Percentiles rank a stretch among this genome's conserved stretches.
Evolutionary conservation across 1,140 invertebrate genomes (phyloP).

Genomic region (Leptinotarsa texana): DNA sequence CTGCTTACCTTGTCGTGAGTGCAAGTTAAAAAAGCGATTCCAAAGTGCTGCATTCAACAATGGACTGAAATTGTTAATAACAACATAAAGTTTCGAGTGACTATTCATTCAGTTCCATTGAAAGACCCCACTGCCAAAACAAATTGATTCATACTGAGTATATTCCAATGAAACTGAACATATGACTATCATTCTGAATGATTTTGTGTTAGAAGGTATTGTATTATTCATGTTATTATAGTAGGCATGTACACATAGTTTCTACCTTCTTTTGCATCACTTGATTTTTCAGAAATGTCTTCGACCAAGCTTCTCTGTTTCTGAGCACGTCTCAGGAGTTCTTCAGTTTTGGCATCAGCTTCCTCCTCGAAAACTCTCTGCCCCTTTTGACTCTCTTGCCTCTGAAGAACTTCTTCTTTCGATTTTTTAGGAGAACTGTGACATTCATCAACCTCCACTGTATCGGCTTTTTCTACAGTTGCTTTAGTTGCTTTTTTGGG

Average conservation of each 20-base stretch:
- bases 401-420: slow-evolving; percentile 54
- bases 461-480: slow-evolving; percentile 32
- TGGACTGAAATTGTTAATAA: not conserved
- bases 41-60: not conserved
- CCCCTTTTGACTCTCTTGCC: slow-evolving; percentile 48
- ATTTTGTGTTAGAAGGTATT: not conserved
- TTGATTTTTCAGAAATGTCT: slow-evolving; percentile 68
- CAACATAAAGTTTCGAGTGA: not conserved
- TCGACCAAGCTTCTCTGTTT: slow-evolving; percentile 70
- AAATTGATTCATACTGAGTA: too few relatives aligned
- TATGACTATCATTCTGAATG: too few relatives aligned
- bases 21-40: not conserved
- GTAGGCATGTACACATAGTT: not conserved
- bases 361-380: slow-evolving; percentile 52
- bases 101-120: too few relatives aligned
- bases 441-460: slow-evolving; percentile 36
- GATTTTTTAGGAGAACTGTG: slow-evolving; percentile 58
- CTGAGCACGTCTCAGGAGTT: slow-evolving; percentile 66
- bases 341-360: slow-evolving; percentile 63
- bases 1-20: not conserved
- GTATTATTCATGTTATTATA: not conserved
- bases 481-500: slow-evolving; percentile 31
- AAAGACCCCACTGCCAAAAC: too few relatives aligned
- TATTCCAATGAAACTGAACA: too few relatives aligned
- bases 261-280: slow-evolving; percentile 54